A percentile compares a stretch with the other conserved stretches of the same genome.
These are phyloP conservation scores for Sminthopsis crassicaudata DNA, from an alignment of 2,113 vertebrate genomes.

Conservation along the genomic window DNA sequence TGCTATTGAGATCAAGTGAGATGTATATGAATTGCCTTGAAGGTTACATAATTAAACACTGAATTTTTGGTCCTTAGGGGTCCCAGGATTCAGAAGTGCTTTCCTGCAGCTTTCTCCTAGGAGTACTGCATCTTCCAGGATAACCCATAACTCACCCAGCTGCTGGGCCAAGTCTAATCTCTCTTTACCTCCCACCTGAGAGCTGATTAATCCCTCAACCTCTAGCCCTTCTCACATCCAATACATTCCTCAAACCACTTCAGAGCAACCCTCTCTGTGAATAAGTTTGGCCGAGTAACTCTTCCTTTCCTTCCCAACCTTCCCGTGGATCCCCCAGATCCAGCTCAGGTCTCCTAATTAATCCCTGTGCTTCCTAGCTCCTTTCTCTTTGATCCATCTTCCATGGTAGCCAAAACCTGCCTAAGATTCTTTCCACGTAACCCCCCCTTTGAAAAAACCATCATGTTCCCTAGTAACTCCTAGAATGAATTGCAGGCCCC, in stretches of 20 bases:
- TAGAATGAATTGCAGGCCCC: not conserved
- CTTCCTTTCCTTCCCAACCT: not conserved
- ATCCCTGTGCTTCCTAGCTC: no score
- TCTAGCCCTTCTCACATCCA: not conserved
- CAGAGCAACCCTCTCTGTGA: not conserved
- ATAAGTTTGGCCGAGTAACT: not conserved
- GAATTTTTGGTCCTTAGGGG: not conserved
- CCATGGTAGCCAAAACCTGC: not conserved
- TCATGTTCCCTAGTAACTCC: not conserved
- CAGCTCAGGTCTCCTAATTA: not conserved
- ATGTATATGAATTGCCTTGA: no score
- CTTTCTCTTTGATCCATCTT: not conserved
- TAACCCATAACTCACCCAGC: fast-evolving
- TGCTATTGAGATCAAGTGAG: not conserved
- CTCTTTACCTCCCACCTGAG: not conserved
- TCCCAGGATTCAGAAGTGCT: not conserved
- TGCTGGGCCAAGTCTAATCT: not conserved
- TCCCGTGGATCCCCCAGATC: not conserved
- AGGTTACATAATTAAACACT: not conserved
- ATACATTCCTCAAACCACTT: not conserved
- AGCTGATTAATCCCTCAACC: not conserved
- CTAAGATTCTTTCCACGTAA: not conserved
- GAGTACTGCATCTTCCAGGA: not conserved
- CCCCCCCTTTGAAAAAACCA: not conserved
- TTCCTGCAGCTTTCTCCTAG: not conserved